A percentile compares a stretch with the other conserved stretches of the same genome.
phyloP scores from a whole-genome alignment of 2,113 vertebrate genomes.

The Psilopsiagon aymara region DNA sequence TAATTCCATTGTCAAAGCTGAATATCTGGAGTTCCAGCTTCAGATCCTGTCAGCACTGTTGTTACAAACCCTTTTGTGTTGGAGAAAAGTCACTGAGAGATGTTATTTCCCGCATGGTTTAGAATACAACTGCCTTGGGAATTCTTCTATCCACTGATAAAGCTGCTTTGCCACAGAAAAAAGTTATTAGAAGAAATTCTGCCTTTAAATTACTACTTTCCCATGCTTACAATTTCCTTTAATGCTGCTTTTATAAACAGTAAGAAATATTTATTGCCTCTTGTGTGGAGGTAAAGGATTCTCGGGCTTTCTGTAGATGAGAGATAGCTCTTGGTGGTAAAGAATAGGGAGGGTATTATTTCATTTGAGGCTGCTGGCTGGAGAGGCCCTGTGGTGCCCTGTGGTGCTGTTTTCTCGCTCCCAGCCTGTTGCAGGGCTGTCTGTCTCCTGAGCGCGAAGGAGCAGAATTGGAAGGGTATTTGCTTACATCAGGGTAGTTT shows the following conservation, averaged over 20 bases:
- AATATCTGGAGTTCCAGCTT: slow-evolving; percentile 40
- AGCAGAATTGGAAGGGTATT: neutral
- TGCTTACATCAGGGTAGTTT: neutral
- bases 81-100: slow-evolving; percentile 3
- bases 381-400: neutral
- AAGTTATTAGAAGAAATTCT: neutral
- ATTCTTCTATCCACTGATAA: neutral
- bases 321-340: neutral
- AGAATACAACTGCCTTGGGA: neutral
- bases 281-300: neutral
- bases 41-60: neutral
- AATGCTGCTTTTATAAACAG: neutral
- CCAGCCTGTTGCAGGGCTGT: neutral
- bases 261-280: neutral
- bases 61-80: slow-evolving; percentile 2
- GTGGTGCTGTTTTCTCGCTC: neutral
- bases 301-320: neutral
- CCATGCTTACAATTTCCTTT: neutral
- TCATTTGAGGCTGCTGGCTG: neutral
- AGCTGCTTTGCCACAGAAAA: neutral
- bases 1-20: slow-evolving; percentile 53
- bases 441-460: neutral
- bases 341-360: neutral
- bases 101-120: slow-evolving; percentile 16
- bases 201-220: neutral